Evolutionary conservation across 2,797 vertebrate genomes (phyloP).

Genomic region (Xenopus petersii): DNA sequence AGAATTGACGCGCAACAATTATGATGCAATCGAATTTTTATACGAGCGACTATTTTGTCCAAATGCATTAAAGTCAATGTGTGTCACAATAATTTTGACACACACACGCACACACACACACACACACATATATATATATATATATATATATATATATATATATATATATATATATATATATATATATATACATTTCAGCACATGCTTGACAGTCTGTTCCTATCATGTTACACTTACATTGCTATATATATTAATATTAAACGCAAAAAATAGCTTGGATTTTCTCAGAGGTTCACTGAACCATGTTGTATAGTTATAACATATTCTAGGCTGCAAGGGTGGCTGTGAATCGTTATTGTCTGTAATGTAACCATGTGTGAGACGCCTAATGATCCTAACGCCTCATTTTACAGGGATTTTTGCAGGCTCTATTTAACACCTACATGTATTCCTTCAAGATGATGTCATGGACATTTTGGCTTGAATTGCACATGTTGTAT

Average conservation of each 20-base stretch:
- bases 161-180: no score
- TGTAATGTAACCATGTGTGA: constrained; percentile 39
- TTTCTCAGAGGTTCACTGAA: constrained; percentile 19
- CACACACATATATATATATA: no score
- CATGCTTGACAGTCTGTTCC: neutral
- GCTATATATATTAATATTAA: constrained; percentile 25
- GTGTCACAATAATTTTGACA: no score
- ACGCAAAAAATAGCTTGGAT: constrained; percentile 16
- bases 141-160: no score
- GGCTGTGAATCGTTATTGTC: constrained; percentile 40
- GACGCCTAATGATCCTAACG: constrained; percentile 34
- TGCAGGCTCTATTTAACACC: constrained; percentile 39
- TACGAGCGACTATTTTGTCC: no score
- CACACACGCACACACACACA: no score
- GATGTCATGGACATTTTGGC: constrained; percentile 20
- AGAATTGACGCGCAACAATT: no score
- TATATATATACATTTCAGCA: neutral
- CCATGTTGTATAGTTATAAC: constrained; percentile 34
- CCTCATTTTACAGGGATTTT: constrained; percentile 35
- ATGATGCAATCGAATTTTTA: no score
- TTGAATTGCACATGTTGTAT: neutral
- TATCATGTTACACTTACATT: neutral
- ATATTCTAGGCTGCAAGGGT: constrained; percentile 32
- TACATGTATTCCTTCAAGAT: constrained; percentile 30
- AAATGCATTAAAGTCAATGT: no score